Evolutionary conservation across 2,797 vertebrate species (phyloP).

Genomic region (Passerculus sandwichensis): DNA sequence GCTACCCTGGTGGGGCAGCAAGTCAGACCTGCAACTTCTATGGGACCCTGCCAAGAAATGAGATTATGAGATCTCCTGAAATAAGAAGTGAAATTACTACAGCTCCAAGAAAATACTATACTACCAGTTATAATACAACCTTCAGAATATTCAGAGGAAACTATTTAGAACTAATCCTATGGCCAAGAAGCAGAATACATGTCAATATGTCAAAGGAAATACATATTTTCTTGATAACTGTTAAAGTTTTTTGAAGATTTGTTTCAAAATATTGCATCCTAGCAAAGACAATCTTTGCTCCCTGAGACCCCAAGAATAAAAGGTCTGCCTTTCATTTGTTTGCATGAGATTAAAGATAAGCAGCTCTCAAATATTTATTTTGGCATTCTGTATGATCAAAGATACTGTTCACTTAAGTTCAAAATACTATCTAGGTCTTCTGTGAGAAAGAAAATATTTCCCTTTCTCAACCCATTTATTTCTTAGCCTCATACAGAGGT

Average conservation of each 20-base stretch:
- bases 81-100: not conserved
- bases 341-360: conserved; percentile 35
- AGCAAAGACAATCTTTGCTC: not conserved
- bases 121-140: not conserved
- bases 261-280: not conserved
- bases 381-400: not conserved
- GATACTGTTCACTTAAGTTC: not conserved
- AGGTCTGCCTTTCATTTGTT: conserved; percentile 13
- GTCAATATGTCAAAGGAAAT: not conserved
- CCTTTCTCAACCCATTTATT: not conserved
- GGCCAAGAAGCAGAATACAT: not conserved
- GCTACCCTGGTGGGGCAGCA: not conserved
- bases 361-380: not conserved
- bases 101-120: not conserved
- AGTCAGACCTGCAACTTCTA: not conserved
- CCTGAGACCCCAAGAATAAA: not conserved
- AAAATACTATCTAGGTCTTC: not conserved
- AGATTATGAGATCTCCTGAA: not conserved
- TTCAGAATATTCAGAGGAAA: not conserved
- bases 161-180: not conserved
- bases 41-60: not conserved
- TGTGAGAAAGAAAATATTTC: not conserved
- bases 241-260: not conserved
- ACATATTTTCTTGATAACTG: not conserved
- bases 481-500: not conserved